These are phyloP conservation scores for Lithophane socia DNA, from an alignment of 2,888 invertebrate genomes.

Conservation along the genomic window DNA sequence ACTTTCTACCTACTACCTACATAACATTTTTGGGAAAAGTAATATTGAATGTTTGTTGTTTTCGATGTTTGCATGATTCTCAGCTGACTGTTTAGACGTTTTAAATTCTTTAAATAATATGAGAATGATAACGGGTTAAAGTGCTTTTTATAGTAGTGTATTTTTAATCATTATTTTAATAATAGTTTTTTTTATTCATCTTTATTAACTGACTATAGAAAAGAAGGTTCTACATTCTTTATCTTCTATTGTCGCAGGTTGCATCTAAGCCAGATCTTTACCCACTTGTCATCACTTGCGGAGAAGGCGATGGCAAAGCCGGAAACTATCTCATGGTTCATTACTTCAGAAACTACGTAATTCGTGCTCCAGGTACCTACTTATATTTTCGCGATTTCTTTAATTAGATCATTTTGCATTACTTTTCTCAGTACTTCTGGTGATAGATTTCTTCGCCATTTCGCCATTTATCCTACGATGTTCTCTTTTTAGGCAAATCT, in stretches of 20 bases:
- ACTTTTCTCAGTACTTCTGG: too few relatives aligned
- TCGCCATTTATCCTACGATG: too few relatives aligned
- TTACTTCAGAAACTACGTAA: slow-evolving; percentile 93
- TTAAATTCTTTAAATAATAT: background rate
- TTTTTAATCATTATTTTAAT: background rate
- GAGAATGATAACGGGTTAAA: slow-evolving; percentile 24
- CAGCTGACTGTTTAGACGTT: slow-evolving; percentile 1
- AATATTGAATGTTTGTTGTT: slow-evolving; percentile 16
- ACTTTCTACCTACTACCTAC: background rate
- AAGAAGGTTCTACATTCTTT: background rate
- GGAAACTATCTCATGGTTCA: slow-evolving; percentile 96
- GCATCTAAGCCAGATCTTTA: slow-evolving; percentile 96
- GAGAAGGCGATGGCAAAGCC: slow-evolving; percentile 92
- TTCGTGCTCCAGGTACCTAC: slow-evolving; percentile 91
- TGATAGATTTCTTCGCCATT: too few relatives aligned
- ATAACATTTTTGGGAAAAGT: slow-evolving; percentile 2
- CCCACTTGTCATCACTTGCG: slow-evolving; percentile 95
- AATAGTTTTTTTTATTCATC: background rate
- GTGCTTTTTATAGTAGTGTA: slow-evolving; percentile 55
- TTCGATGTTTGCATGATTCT: slow-evolving; percentile 39
- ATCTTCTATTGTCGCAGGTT: slow-evolving; percentile 89
- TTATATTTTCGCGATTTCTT: background rate
- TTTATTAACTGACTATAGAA: background rate
- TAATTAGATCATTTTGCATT: too few relatives aligned
- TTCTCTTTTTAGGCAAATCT: too few relatives aligned